Percentiles rank a stretch among this genome's conserved stretches.
These are phyloP conservation scores for Pelusios castaneus DNA, from an alignment of 2,113 vertebrate genomes.

Conservation along the genomic window DNA sequence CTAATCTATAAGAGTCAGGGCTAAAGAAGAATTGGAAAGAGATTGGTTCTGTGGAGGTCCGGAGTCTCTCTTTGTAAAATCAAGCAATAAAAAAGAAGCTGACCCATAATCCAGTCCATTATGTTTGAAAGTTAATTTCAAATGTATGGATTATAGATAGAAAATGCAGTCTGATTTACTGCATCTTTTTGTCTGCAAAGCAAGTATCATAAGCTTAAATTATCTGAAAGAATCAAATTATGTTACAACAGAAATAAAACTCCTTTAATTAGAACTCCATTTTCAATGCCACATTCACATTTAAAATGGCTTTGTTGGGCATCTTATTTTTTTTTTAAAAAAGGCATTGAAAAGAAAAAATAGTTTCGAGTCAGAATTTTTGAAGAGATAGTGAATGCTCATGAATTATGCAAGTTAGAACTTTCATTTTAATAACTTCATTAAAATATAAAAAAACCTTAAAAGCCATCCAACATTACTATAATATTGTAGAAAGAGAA, in stretches of 20 bases:
- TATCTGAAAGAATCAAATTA: neutral
- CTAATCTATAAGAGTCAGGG: neutral
- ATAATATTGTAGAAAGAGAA: slow-evolving; percentile 56
- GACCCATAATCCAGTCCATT: neutral
- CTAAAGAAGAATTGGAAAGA: neutral
- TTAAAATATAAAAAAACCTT: slow-evolving; percentile 75
- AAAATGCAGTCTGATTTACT: slow-evolving; percentile 37
- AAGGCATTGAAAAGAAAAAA: slow-evolving; percentile 52
- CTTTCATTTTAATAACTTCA: slow-evolving; percentile 78
- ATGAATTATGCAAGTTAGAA: slow-evolving; percentile 75
- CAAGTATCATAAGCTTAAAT: slow-evolving; percentile 36
- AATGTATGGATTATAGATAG: slow-evolving; percentile 44
- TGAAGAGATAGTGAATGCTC: slow-evolving; percentile 58
- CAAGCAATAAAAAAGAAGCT: neutral
- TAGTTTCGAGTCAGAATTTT: slow-evolving; percentile 58
- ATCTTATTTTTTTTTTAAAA: slow-evolving; percentile 53
- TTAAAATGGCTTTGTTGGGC: slow-evolving; percentile 36
- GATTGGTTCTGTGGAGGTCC: neutral
- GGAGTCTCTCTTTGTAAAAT: neutral
- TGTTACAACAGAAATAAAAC: slow-evolving; percentile 24
- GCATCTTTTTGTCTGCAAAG: slow-evolving; percentile 21
- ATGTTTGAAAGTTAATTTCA: slow-evolving; percentile 48
- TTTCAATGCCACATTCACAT: slow-evolving; percentile 46
- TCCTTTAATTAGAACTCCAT: slow-evolving; percentile 38
- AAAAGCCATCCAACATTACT: slow-evolving; percentile 65